These are phyloP conservation scores for Laothoe populi DNA, from an alignment of 2,888 invertebrate genomes.

Conservation along the genomic window DNA sequence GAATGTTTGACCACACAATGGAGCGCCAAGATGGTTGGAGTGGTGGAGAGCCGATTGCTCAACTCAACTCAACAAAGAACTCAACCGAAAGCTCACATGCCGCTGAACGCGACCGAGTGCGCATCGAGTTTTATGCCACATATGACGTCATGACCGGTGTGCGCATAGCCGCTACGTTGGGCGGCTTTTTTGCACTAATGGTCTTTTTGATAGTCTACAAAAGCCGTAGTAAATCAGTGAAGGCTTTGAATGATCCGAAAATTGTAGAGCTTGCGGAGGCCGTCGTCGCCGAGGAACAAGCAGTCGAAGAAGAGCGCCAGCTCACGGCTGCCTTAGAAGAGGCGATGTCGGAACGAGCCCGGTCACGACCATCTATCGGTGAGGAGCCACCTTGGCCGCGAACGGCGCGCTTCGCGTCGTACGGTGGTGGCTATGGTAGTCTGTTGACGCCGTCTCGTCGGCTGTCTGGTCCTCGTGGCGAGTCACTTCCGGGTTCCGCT, in stretches of 20 bases:
- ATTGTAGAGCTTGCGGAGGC: constrained; percentile 92
- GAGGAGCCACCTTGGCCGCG: constrained; percentile 86
- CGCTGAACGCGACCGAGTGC: constrained; percentile 88
- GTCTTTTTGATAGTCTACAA: constrained; percentile 96
- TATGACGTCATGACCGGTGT: constrained; percentile 98
- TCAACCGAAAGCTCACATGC: constrained; percentile 67
- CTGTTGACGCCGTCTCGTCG: constrained; percentile 88
- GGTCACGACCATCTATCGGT: constrained; percentile 86
- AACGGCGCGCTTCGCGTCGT: constrained; percentile 74
- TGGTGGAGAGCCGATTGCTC: constrained; percentile 63
- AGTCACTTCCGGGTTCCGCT: constrained; percentile 86
- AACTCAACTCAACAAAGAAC: constrained; percentile 68
- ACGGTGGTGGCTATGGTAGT: constrained; percentile 88
- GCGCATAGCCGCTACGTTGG: constrained; percentile 95
- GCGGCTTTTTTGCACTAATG: constrained; percentile 96
- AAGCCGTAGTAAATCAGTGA: constrained; percentile 91
- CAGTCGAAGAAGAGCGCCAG: constrained; percentile 89
- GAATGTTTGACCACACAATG: constrained; percentile 79
- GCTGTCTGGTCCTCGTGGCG: constrained; percentile 84
- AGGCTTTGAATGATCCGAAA: constrained; percentile 91
- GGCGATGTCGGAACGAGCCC: constrained; percentile 75
- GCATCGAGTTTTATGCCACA: constrained; percentile 93
- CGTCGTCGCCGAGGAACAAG: constrained; percentile 88
- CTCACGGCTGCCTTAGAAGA: constrained; percentile 90
- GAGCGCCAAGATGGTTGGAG: constrained; percentile 76